phyloP scores from a whole-genome alignment of 2,797 vertebrate species.

The Lemur catta region DNA sequence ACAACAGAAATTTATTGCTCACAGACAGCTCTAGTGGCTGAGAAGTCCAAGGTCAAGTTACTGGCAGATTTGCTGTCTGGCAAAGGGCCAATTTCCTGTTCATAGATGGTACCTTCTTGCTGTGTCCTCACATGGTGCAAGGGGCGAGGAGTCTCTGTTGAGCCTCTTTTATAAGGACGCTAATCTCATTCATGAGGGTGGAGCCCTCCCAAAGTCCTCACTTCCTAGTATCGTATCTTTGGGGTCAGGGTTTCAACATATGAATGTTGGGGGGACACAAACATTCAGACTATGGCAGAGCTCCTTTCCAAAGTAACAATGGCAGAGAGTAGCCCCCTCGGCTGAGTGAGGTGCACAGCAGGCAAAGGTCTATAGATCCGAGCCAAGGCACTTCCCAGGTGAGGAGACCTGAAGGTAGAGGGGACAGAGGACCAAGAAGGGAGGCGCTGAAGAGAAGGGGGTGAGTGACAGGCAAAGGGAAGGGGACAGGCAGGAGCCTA shows the following conservation, averaged over 20 bases:
- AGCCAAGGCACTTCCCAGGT: background rate
- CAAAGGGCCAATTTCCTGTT: background rate
- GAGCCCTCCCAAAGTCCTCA: background rate
- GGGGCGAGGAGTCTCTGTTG: background rate
- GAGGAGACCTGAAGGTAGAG: background rate
- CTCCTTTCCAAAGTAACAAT: background rate
- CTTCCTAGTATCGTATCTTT: background rate
- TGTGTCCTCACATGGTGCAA: background rate
- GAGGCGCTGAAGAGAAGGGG: background rate
- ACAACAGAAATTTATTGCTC: background rate
- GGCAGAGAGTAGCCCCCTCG: background rate
- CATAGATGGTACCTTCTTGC: background rate
- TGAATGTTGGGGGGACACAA: background rate
- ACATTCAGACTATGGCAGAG: background rate
- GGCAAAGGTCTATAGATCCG: background rate
- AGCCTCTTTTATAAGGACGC: background rate
- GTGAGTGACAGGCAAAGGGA: rapidly evolving
- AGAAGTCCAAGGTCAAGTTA: background rate
- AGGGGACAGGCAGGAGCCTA: background rate
- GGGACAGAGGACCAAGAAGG: background rate
- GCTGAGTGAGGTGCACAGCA: background rate
- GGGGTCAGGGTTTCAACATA: background rate
- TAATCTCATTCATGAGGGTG: background rate
- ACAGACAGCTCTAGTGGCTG: background rate
- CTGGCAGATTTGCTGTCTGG: background rate